Percentiles rank a stretch among this genome's conserved stretches.
These are phyloP conservation scores for Mustela lutreola DNA, from an alignment of 2,113 vertebrate genomes.

Conservation along the genomic window DNA sequence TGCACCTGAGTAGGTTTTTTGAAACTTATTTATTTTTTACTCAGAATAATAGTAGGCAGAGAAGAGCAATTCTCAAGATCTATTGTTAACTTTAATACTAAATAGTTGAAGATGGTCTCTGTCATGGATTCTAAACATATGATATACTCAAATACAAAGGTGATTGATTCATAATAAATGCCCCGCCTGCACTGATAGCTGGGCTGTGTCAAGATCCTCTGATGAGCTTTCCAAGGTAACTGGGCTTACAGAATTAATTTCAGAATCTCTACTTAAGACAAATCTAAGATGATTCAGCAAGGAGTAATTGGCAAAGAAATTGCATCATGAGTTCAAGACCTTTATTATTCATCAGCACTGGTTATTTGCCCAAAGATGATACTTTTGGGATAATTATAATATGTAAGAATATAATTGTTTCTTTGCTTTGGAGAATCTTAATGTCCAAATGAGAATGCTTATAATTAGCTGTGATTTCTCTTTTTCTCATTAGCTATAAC, in stretches of 20 bases:
- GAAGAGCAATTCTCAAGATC: neutral
- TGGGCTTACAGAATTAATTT: conserved; percentile 32
- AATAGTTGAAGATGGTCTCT: neutral
- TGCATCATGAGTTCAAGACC: neutral
- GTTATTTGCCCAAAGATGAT: neutral
- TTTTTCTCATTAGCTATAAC: neutral
- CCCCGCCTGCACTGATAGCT: neutral
- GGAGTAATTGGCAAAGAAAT: neutral
- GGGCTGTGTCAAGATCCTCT: neutral
- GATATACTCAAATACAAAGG: neutral
- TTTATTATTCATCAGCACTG: neutral
- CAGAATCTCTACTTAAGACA: neutral
- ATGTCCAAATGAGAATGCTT: neutral
- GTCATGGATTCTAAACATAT: neutral
- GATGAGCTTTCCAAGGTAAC: neutral
- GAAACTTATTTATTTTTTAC: neutral
- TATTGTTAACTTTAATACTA: neutral
- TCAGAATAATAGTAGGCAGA: neutral
- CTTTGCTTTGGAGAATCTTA: neutral
- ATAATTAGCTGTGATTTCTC: neutral
- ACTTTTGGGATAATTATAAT: neutral
- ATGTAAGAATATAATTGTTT: neutral
- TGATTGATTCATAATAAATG: neutral
- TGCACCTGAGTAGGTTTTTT: no score
- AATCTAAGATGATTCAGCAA: neutral